Percentiles rank a stretch among this genome's conserved stretches.
Evolutionary conservation across 2,888 invertebrate genomes (phyloP).

Genomic region (Beris morrisii): DNA sequence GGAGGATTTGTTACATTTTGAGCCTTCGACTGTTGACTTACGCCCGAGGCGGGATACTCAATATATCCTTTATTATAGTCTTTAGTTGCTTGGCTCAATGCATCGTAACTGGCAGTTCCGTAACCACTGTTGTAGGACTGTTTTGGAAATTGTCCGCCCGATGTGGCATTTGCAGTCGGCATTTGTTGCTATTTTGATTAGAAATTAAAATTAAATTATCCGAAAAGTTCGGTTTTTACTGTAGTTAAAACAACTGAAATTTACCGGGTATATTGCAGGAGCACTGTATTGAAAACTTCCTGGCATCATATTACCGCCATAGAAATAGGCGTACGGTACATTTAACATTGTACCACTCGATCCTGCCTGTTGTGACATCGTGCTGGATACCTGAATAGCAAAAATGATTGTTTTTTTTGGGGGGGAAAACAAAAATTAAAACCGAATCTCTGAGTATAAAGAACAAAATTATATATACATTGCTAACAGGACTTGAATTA

Average conservation of each 20-base stretch:
- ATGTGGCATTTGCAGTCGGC: slow-evolving; percentile 73
- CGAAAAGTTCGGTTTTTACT: slow-evolving; percentile 4
- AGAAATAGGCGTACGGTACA: slow-evolving; percentile 63
- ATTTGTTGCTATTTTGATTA: slow-evolving; percentile 60
- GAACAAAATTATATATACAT: slow-evolving; percentile 46
- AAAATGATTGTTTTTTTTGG: background rate
- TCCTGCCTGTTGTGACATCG: slow-evolving; percentile 68
- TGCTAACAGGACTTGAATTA: slow-evolving; percentile 70
- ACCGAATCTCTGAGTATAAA: background rate
- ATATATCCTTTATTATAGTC: slow-evolving; percentile 53
- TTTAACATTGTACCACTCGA: slow-evolving; percentile 55
- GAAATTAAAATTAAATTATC: slow-evolving; percentile 22
- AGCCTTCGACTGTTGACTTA: slow-evolving; percentile 56
- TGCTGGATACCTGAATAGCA: slow-evolving; percentile 64
- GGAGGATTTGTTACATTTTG: slow-evolving; percentile 58
- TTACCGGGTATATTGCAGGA: slow-evolving; percentile 70
- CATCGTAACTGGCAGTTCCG: slow-evolving; percentile 66
- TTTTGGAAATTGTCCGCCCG: slow-evolving; percentile 71
- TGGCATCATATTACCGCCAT: slow-evolving; percentile 67
- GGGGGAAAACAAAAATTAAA: background rate
- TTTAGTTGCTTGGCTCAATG: slow-evolving; percentile 55
- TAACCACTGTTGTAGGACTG: slow-evolving; percentile 64
- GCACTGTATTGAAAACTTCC: slow-evolving; percentile 72
- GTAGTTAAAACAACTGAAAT: slow-evolving; percentile 38
- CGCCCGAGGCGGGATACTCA: slow-evolving; percentile 54